Base-by-base conservation (phyloP, 2,797 vertebrate genomes). In the Gobio occitaniae region DNA sequence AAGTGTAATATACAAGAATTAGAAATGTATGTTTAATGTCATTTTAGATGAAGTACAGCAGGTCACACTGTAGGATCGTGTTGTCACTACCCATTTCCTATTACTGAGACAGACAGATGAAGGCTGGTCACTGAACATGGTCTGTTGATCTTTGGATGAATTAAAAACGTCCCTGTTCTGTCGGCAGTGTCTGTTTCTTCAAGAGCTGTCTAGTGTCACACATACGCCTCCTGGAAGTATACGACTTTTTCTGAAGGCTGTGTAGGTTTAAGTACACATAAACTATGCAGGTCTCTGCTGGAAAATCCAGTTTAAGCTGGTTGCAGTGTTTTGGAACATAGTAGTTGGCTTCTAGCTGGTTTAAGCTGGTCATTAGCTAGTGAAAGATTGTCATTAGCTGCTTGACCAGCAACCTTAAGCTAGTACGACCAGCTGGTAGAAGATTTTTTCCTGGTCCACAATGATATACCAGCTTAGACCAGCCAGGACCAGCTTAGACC, bases 271-370 rank as follows among this genome's bases (percentile, higher is more conserved):
- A 77, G 52, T 56, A 32, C 61, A 80, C 65, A 69, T 16, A 54
- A n/a, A 32, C 65, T 70, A n/a, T 80, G 13, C 6, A 19, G 32
- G 25, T 68, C 61, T 12, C 47, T 50, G 44, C 61, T 79, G 44
- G 25, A 79, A 48, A 48, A 80, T 68, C 44, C 63, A 52, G 78
- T 50, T 80, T 80, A 25, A 80, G 63, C 25, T 52, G 41, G 63
- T 16, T 38, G 4, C 61, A 32, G 15, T 63, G 44, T 48, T 65
- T 78, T 79, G 61, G 41, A 29, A 75, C 3, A 47, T 2, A 63
- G 41, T 19, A 54, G 32, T n/a, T 11, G 8, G 11, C 38, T 12
- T 65, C 77, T 21, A 44, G 59, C 59, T 41, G 36, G 76, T 78
- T 16, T 78, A 63, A 65, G 77, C 16, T 32, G 19, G 17, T 76